phyloP scores from a whole-genome alignment of 2,797 vertebrate genomes.

The Lepus townsendii region DNA sequence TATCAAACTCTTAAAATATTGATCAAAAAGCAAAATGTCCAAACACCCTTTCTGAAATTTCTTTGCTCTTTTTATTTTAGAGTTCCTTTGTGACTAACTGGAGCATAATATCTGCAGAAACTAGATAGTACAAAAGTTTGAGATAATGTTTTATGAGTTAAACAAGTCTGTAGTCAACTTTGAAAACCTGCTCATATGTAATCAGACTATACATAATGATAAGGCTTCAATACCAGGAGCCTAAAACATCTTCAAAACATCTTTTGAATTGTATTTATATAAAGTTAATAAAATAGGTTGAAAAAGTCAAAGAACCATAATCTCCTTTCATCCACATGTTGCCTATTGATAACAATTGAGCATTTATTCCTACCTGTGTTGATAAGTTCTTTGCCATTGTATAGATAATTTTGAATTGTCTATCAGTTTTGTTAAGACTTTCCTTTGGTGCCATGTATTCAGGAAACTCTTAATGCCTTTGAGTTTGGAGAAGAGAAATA shows the following conservation, averaged over 20 bases:
- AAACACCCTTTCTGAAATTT: background rate
- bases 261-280: slow-evolving; percentile 29
- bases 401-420: background rate
- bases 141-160: slow-evolving; percentile 3
- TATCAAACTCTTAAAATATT: background rate
- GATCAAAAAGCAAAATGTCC: background rate
- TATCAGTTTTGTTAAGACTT: background rate
- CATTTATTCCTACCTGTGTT: slow-evolving; percentile 20
- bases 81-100: background rate
- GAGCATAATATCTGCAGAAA: background rate
- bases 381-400: background rate
- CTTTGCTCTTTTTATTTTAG: slow-evolving; percentile 54
- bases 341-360: background rate
- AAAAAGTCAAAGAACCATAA: background rate
- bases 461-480: slow-evolving; percentile 49
- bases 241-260: slow-evolving; percentile 34
- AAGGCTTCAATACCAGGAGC: background rate
- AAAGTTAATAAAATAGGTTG: slow-evolving; percentile 37
- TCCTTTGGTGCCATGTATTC: background rate
- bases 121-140: background rate
- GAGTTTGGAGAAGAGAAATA: slow-evolving; percentile 48
- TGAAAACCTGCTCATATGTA: slow-evolving; percentile 17
- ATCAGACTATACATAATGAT: slow-evolving; percentile 28
- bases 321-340: slow-evolving; percentile 3
- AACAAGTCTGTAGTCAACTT: slow-evolving; percentile 34